Evolutionary conservation across 2,888 invertebrate species (phyloP), one percentile per base, ranked within the genome.

Genomic region (Rutpela maculata): DNA sequence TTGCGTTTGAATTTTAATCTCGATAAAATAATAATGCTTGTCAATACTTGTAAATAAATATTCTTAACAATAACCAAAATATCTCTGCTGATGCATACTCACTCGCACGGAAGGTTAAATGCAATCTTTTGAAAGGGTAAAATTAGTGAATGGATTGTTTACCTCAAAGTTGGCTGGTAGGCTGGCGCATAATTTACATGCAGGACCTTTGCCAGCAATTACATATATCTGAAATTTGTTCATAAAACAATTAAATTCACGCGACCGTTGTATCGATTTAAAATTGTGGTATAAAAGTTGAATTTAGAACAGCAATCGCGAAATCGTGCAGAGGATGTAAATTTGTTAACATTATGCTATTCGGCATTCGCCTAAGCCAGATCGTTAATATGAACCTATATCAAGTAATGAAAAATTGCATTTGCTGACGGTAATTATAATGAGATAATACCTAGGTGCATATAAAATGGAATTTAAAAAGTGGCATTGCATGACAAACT

Each of bases 161-260:
- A 43, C 43, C 43, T 12, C 43, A 15, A 43, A 43, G 43, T 50
- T n/a, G n/a, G 15, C 50, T 7, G 50, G n/a, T 6, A 12, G n/a
- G 19, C 43, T n/a, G 43, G 15, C 15, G 43, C 19, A 63, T 63
- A 43, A 43, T 65, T 65, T 12, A 43, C 17, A 38, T 65, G 65
- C 43, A 65, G 65, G 18, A 43, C 38, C 65, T 12, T 38, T 43
- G 65, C 65, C 65, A 65, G 22, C 26, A 65, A 65, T 65, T 62
- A 62, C 62, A 17, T 35, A n/a, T n/a, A 35, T 38, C 63, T 65
- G 12, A 78, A 77, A 79, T 79, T 77, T 71, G 75, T 75, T 72
- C 72, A 75, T 79, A 73, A 80, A 80, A 80, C 78, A 80, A 80
- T 80, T 78, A 80, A 80, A 77, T 80, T 74, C 80, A 80, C 80